A percentile compares a stretch with the other conserved stretches of the same genome.
Evolutionary conservation across 2,888 invertebrate genomes (phyloP).

Genomic region (Pandemis cinnamomeana): DNA sequence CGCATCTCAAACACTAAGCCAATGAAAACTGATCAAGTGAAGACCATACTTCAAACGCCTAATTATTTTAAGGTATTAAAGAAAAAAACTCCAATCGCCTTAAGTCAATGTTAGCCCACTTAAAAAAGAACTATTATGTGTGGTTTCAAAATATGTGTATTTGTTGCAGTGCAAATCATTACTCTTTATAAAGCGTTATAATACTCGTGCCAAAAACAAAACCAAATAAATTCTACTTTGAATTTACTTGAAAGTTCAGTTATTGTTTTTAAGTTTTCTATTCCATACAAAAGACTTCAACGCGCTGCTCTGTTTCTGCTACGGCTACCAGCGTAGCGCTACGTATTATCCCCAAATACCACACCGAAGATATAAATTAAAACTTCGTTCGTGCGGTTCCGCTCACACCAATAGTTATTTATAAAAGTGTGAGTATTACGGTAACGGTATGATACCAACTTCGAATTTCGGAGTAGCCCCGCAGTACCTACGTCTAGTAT

Average conservation of each 20-base stretch:
- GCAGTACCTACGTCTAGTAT: background rate
- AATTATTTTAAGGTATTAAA: background rate
- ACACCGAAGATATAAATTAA: background rate
- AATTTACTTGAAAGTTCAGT: background rate
- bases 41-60: background rate
- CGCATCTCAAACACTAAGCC: background rate
- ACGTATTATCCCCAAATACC: background rate
- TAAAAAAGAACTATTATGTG: background rate
- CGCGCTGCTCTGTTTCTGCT: slow-evolving; percentile 50
- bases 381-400: background rate
- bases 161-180: too few species aligned
- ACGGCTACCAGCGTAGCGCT: background rate
- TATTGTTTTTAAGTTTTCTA: slow-evolving; percentile 31
- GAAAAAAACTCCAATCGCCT: background rate
- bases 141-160: too few species aligned
- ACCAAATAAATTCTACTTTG: too few species aligned
- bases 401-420: too few species aligned
- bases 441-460: too few species aligned
- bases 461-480: too few species aligned
- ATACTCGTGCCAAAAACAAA: too few species aligned
- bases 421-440: too few species aligned
- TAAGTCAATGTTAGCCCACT: background rate
- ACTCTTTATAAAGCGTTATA: too few species aligned
- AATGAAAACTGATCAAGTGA: background rate
- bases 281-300: slow-evolving; percentile 74